These are phyloP conservation scores for Diadema setosum DNA, from an alignment of 35 echinoderm and acorn worm species.

Conservation along the genomic window DNA sequence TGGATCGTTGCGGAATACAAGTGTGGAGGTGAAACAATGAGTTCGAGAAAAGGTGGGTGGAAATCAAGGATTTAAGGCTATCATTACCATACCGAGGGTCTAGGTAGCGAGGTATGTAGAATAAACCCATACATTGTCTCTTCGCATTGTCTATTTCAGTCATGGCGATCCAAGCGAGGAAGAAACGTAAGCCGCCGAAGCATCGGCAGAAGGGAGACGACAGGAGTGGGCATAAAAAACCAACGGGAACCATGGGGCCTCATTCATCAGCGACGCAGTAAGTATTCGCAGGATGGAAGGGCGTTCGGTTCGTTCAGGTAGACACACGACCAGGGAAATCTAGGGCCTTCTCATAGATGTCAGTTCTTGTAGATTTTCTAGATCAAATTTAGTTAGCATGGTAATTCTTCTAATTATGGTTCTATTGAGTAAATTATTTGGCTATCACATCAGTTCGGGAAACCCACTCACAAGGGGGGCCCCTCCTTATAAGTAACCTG, in stretches of 20 bases:
- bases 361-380: no score
- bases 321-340: no score
- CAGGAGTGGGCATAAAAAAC: not conserved
- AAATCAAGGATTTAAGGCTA: not conserved
- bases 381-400: no score
- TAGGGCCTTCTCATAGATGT: no score
- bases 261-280: not conserved
- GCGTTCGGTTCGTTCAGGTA: no score
- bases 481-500: no score
- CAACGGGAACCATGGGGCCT: not conserved
- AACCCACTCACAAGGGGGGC: no score
- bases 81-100: no score
- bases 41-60: slow-evolving; percentile 23
- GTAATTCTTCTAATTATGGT: no score
- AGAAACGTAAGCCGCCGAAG: slow-evolving; percentile 41
- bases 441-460: no score
- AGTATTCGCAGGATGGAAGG: no score
- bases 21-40: not conserved
- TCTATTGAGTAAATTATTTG: no score
- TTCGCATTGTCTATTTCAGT: not conserved
- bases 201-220: slow-evolving; percentile 22
- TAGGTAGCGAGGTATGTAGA: not conserved
- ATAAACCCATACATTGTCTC: not conserved
- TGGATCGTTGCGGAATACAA: not conserved
- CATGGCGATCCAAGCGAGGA: slow-evolving; percentile 39